Percentiles rank a stretch among this genome's conserved stretches.
These are phyloP conservation scores for Peribatodes rhomboidaria DNA, from an alignment of 2,888 invertebrate genomes.

Conservation along the genomic window DNA sequence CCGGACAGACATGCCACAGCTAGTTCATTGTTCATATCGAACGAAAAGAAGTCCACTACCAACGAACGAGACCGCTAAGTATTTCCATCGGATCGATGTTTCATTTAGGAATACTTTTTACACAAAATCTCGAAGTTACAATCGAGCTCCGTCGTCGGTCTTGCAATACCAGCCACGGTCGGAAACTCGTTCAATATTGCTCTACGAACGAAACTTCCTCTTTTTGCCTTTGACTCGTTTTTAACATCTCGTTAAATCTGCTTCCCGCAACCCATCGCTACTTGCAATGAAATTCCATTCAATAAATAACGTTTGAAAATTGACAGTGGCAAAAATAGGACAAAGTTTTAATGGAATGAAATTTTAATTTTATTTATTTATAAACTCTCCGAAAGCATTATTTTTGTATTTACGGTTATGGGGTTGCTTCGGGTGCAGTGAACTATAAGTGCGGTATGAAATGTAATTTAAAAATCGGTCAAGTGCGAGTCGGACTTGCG, in stretches of 20 bases:
- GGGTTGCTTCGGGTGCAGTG: no score
- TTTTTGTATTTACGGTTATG: no score
- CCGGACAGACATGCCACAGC: background rate
- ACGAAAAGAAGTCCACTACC: background rate
- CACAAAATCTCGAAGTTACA: conserved; percentile 29
- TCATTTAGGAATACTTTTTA: conserved; percentile 28
- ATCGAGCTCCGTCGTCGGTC: conserved; percentile 39
- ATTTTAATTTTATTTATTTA: no score
- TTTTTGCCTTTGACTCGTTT: conserved; percentile 56
- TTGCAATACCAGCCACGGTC: conserved; percentile 40
- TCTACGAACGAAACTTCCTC: conserved; percentile 46
- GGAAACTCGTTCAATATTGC: conserved; percentile 48
- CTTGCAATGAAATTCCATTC: conserved; percentile 47
- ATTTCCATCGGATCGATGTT: conserved; percentile 22
- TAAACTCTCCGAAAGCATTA: no score
- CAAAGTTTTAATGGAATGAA: background rate
- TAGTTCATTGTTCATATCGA: no score
- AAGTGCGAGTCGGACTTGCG: no score
- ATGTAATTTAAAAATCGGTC: no score
- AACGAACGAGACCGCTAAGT: conserved; percentile 1
- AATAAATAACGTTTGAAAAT: conserved; percentile 24
- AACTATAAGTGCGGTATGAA: no score
- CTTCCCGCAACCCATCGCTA: conserved; percentile 50
- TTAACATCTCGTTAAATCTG: conserved; percentile 60
- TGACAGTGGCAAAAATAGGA: background rate